Evolutionary conservation across 2,797 vertebrate genomes (phyloP).

Genomic region (Catamblyrhynchus diadema): DNA sequence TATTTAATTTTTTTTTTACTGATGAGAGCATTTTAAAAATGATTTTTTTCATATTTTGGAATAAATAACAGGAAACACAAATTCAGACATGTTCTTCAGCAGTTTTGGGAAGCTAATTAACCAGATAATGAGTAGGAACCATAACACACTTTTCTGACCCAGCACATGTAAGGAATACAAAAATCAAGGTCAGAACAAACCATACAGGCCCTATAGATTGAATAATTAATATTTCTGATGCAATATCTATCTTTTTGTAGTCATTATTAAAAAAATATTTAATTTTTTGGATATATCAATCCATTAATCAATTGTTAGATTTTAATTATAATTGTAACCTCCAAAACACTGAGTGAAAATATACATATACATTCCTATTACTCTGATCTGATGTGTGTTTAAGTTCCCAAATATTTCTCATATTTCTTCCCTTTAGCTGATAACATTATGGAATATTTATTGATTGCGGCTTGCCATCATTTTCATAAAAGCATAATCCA

Average conservation of each 20-base stretch:
- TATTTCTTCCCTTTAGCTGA: background rate
- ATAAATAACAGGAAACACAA: background rate
- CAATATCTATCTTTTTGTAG: background rate
- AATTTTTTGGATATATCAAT: background rate
- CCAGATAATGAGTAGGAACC: background rate
- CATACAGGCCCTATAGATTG: background rate
- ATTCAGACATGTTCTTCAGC: background rate
- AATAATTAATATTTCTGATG: background rate
- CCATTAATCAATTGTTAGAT: background rate
- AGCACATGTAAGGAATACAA: background rate
- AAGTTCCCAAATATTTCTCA: background rate
- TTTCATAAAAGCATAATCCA: slow-evolving; percentile 29
- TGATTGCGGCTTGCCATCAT: background rate
- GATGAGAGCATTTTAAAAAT: background rate
- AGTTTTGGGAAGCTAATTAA: background rate
- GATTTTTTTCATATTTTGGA: background rate
- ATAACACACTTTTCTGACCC: background rate
- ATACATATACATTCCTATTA: background rate
- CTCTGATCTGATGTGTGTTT: background rate
- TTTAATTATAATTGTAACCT: background rate
- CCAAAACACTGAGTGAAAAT: background rate
- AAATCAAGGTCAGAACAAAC: background rate
- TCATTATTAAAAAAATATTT: background rate
- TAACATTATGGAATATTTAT: background rate
- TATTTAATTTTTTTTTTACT: background rate